Evolutionary conservation across 2,113 vertebrate species (phyloP).

Genomic region (Eudyptes chrysolophus): DNA sequence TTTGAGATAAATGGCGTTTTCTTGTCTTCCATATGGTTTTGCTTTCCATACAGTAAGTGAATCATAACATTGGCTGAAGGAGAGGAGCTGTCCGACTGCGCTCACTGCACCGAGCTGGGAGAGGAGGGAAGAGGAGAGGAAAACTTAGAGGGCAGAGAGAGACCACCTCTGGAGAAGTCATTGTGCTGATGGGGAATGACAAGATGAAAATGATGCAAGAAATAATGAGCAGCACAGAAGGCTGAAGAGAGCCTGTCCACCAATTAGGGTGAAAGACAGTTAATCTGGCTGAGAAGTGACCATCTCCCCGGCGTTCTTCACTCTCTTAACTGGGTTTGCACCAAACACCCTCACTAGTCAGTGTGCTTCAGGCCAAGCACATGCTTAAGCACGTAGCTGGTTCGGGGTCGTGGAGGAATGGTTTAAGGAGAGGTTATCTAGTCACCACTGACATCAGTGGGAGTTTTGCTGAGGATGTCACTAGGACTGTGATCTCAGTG

Average conservation of each 20-base stretch:
- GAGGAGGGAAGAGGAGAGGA: not conserved
- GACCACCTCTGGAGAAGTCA: not conserved
- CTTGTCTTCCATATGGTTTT: slow-evolving; percentile 40
- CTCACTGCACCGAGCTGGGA: not conserved
- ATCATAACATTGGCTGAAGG: not conserved
- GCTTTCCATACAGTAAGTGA: not conserved
- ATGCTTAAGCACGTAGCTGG: not conserved
- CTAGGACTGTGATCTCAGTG: no score
- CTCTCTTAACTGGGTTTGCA: not conserved
- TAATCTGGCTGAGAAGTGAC: not conserved
- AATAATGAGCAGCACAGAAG: not conserved
- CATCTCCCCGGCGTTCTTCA: not conserved
- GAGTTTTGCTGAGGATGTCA: not conserved
- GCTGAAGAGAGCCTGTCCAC: not conserved
- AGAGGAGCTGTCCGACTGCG: not conserved
- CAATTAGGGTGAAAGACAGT: not conserved
- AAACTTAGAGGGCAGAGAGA: not conserved
- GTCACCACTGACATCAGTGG: not conserved
- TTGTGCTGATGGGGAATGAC: not conserved
- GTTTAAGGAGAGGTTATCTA: not conserved
- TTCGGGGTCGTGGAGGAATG: not conserved
- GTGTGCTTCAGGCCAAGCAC: not conserved
- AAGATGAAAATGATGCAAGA: not conserved
- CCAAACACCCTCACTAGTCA: not conserved
- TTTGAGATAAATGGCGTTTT: slow-evolving; percentile 22